Evolutionary conservation across 2,113 vertebrate genomes (phyloP).

Genomic region (Catagonus wagneri): DNA sequence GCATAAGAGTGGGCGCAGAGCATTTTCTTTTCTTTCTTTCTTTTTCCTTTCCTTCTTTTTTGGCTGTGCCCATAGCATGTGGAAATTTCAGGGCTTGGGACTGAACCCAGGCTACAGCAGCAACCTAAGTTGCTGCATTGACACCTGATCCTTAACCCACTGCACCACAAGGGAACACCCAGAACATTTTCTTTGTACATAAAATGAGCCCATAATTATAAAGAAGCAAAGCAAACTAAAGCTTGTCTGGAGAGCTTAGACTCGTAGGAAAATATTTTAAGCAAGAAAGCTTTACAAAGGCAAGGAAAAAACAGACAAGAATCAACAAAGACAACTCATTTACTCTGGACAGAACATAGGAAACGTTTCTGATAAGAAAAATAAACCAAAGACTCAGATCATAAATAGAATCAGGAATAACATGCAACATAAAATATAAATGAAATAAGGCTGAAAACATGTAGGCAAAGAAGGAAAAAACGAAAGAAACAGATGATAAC

Average conservation of each 20-base stretch:
- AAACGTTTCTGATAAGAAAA: slow-evolving; percentile 52
- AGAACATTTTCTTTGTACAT: background rate
- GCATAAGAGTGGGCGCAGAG: background rate
- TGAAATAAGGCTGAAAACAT: background rate
- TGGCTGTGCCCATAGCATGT: no score
- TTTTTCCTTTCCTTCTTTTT: no score
- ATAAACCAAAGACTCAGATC: background rate
- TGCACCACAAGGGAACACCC: no score
- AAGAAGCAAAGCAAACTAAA: slow-evolving; percentile 37
- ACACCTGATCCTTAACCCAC: no score
- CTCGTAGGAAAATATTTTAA: slow-evolving; percentile 22
- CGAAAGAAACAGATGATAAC: background rate
- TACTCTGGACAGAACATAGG: slow-evolving; percentile 24
- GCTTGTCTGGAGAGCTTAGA: background rate
- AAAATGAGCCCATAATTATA: background rate
- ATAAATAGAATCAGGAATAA: slow-evolving; percentile 26
- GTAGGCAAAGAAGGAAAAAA: slow-evolving; percentile 9
- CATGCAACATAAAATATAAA: slow-evolving; percentile 33
- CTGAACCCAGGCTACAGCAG: no score
- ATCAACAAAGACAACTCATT: slow-evolving; percentile 40
- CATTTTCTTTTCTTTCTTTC: slow-evolving; percentile 18
- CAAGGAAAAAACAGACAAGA: background rate
- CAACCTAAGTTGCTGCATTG: no score
- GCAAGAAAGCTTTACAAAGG: slow-evolving; percentile 46
- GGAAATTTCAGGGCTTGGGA: no score